Evolutionary conservation across 2,113 vertebrate genomes (phyloP).

Genomic region (Turnix velox): DNA sequence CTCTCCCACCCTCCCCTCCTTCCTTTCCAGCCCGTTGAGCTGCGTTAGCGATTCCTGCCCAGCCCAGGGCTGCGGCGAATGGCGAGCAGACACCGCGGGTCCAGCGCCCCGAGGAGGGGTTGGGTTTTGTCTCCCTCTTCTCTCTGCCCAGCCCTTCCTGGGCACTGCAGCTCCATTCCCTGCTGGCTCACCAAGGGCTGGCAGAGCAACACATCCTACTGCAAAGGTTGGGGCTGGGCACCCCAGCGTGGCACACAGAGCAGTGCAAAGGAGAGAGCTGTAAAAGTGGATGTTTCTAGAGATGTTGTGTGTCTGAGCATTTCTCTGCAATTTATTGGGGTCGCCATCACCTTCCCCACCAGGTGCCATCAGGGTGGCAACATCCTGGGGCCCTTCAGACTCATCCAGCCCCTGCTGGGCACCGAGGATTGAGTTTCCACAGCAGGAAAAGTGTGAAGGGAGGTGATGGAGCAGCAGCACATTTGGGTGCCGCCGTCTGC

Average conservation of each 20-base stretch:
- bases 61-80: constrained; percentile 35
- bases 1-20: constrained; percentile 23
- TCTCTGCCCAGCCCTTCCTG: constrained; percentile 22
- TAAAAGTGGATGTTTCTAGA: too few relatives aligned
- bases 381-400: accelerated
- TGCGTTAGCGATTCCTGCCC: constrained; percentile 36
- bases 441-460: neutral
- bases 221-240: neutral
- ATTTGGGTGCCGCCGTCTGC: accelerated
- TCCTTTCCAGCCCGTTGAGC: constrained; percentile 50
- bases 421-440: neutral
- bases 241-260: too few relatives aligned
- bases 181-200: constrained; percentile 35
- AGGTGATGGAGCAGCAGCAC: neutral
- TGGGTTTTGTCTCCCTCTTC: constrained; percentile 26
- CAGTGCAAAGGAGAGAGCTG: too few relatives aligned
- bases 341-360: accelerated
- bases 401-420: accelerated
- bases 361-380: accelerated
- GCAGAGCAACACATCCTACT: constrained; percentile 42
- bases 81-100: constrained; percentile 43
- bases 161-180: constrained; percentile 56
- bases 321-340: too few relatives aligned
- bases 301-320: too few relatives aligned
- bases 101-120: constrained; percentile 20